Evolutionary conservation across 2,113 vertebrate species (phyloP).

Genomic region (Rallus limicola): DNA sequence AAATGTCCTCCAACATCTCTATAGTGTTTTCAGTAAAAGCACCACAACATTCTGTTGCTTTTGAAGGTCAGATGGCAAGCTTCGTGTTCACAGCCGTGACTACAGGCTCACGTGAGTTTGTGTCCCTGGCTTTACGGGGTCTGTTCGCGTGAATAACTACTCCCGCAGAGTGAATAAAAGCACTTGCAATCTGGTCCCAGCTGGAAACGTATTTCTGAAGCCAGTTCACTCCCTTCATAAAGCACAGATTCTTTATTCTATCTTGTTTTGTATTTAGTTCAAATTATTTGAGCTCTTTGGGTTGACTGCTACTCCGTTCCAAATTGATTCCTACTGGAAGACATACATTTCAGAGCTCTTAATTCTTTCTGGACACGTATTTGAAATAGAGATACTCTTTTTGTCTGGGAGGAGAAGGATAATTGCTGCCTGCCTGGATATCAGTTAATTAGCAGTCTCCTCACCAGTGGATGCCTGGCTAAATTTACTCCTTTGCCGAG

Average conservation of each 20-base stretch:
- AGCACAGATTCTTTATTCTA: constrained; percentile 20
- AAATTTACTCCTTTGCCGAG: constrained; percentile 8
- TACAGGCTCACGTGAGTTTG: constrained; percentile 13
- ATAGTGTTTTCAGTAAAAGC: not conserved
- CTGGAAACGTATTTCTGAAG: constrained; percentile 48
- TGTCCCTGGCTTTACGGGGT: constrained; percentile 32
- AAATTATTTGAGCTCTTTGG: not conserved
- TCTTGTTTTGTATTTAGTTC: not conserved
- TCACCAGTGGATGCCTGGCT: constrained; percentile 32
- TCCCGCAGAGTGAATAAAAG: constrained; percentile 52
- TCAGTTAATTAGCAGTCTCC: constrained; percentile 54
- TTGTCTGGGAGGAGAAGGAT: constrained; percentile 34
- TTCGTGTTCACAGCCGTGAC: constrained; percentile 1
- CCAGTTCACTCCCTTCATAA: constrained; percentile 20
- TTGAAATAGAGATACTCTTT: constrained; percentile 24
- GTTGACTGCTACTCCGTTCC: not conserved
- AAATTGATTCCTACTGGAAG: not conserved
- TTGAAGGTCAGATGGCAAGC: constrained; percentile 50
- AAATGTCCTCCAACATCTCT: not conserved
- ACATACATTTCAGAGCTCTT: not conserved
- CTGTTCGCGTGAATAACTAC: constrained; percentile 9
- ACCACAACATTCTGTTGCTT: not conserved
- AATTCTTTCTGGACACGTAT: not conserved
- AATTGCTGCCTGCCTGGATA: constrained; percentile 57
- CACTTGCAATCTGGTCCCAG: constrained; percentile 60